Evolutionary conservation across 2,797 vertebrate genomes (phyloP), one percentile per base, ranked within the genome.

Genomic region (Falco rusticolus): DNA sequence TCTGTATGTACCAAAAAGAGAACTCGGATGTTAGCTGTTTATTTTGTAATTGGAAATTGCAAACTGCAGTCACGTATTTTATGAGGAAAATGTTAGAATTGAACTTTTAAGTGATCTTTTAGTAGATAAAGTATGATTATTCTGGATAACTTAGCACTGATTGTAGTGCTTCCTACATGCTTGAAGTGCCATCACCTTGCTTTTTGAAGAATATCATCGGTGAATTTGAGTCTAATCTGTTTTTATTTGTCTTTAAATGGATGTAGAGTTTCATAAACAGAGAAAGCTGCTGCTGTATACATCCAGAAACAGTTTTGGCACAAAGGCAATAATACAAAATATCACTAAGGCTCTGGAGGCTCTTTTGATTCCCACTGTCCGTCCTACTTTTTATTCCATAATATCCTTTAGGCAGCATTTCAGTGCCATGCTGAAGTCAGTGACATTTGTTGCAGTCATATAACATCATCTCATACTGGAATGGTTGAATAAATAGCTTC

Each of bases 391-490:
- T 87, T 78, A n/a, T 84, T 77, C 48, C 28, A 10, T 48, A 66
- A 47, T 75, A 61, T 87, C 86, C 95, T 95, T 87, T 85, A 92
- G 94, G 92, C 95, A 95, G 53, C 21, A 45, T 90, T 93, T 94
- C 82, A 50, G 59, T 74, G 63, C 77, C 48, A 9, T 2, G 8
- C 60, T 64, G 31, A 89, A 87, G 74, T 83, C 86, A 83, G 50
- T 96, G 88, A 87, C 93, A 94, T 94, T 96, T 95, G 81, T 93
- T 95, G 56, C 51, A 83, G 88, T 96, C 96, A 61, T 71, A 19
- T 57, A 95, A 51, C 75, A 95, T 96, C 81, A 95, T 78, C 64
- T 82, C 75, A 80, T 24, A 29, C 17, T 87, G 59, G 11, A 51
- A 29, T 94, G 86, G 83, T 77, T 57, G 75, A 91, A 75, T 74